These are phyloP conservation scores for Deroplatys truncata DNA, from an alignment of 2,888 invertebrate genomes.

Conservation along the genomic window DNA sequence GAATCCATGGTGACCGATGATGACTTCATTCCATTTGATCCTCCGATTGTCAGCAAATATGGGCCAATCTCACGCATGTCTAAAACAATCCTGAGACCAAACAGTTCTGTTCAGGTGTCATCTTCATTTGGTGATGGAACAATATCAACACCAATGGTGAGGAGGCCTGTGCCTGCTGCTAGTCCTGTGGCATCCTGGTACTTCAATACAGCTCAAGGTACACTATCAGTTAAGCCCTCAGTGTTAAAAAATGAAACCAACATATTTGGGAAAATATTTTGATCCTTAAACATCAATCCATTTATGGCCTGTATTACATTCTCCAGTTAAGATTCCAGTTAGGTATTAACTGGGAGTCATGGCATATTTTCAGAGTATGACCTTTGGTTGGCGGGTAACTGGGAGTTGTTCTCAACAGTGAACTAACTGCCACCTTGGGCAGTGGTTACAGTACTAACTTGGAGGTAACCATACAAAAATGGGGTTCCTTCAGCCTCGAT, in stretches of 20 bases:
- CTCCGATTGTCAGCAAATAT: constrained; percentile 61
- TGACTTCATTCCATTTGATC: constrained; percentile 64
- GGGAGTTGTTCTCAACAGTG: no score
- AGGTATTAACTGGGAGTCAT: no score
- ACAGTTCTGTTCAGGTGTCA: constrained; percentile 33
- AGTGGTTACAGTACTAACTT: no score
- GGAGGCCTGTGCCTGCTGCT: constrained; percentile 49
- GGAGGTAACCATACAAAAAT: no score
- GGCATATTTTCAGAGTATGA: no score
- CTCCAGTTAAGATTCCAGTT: no score
- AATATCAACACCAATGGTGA: constrained; percentile 38
- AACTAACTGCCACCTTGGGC: no score
- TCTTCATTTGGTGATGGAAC: constrained; percentile 42
- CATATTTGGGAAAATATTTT: no score
- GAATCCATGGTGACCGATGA: constrained; percentile 58
- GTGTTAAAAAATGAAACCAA: not conserved
- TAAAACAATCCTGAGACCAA: constrained; percentile 33
- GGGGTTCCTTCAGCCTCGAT: no score
- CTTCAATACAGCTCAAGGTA: constrained; percentile 40
- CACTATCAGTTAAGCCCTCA: not conserved
- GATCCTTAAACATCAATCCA: no score
- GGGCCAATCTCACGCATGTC: constrained; percentile 60
- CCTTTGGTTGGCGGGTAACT: no score
- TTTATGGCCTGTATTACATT: no score
- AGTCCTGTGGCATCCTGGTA: constrained; percentile 50